Evolutionary conservation across 2,113 vertebrate genomes (phyloP).

Genomic region (Phalacrocorax aristotelis): DNA sequence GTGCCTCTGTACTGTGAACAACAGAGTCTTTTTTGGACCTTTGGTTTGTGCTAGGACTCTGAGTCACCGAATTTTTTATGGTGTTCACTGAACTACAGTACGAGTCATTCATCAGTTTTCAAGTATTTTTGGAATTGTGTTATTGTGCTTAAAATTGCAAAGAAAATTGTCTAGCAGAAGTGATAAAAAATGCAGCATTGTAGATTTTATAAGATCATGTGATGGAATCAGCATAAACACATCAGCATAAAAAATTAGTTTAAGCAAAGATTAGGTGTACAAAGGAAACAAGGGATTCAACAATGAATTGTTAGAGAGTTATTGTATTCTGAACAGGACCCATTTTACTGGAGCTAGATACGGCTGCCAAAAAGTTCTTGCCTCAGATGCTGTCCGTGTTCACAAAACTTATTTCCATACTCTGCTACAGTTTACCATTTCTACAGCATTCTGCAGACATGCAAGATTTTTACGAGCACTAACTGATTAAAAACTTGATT

Average conservation of each 20-base stretch:
- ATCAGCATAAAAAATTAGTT: constrained; percentile 46
- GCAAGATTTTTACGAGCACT: neutral
- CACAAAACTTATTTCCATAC: constrained; percentile 52
- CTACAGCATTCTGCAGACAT: neutral
- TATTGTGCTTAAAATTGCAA: constrained; percentile 71
- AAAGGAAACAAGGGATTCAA: constrained; percentile 24
- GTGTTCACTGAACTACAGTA: constrained; percentile 67
- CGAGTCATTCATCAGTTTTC: constrained; percentile 74
- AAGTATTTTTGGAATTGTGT: constrained; percentile 77
- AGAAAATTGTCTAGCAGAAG: constrained; percentile 55
- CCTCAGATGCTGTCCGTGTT: constrained; percentile 56
- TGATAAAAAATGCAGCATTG: constrained; percentile 66
- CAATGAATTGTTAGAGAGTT: constrained; percentile 34
- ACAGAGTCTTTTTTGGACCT: constrained; percentile 51
- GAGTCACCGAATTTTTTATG: constrained; percentile 75
- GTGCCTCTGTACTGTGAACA: constrained; percentile 49
- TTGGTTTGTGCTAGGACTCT: constrained; percentile 61
- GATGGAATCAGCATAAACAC: constrained; percentile 18
- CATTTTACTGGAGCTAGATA: constrained; percentile 51
- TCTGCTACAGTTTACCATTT: neutral
- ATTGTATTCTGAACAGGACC: constrained; percentile 32
- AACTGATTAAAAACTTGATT: neutral
- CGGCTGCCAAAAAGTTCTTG: constrained; percentile 62
- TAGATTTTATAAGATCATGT: constrained; percentile 55
- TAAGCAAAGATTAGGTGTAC: constrained; percentile 34